These are phyloP conservation scores for Crocallis elinguaria DNA, from an alignment of 2,888 invertebrate genomes.

Conservation along the genomic window DNA sequence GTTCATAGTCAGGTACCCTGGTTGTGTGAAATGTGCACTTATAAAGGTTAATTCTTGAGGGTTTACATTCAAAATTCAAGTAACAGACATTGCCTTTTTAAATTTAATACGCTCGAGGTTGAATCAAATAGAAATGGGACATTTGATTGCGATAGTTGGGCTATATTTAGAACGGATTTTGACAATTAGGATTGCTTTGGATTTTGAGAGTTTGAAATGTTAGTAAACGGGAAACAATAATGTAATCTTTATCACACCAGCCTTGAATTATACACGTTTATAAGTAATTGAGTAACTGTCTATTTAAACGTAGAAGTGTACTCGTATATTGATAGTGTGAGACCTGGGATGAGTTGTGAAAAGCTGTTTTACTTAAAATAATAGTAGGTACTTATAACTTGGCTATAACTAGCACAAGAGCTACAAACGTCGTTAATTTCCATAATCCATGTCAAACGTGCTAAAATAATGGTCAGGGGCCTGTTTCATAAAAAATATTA, in stretches of 20 bases:
- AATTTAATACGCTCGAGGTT: background rate
- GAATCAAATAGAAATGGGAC: background rate
- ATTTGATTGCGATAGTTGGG: background rate
- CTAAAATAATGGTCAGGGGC: background rate
- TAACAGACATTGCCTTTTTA: slow-evolving; percentile 2
- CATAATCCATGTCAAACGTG: background rate
- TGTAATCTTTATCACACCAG: background rate
- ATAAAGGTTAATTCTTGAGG: slow-evolving; percentile 15
- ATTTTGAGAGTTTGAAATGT: background rate
- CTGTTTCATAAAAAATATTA: too few species aligned
- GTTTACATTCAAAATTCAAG: slow-evolving; percentile 10
- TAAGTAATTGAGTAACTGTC: background rate
- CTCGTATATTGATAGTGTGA: background rate
- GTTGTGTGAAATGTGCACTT: slow-evolving; percentile 32
- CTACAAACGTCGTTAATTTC: background rate
- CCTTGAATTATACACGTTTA: slow-evolving; percentile 4
- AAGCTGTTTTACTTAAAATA: background rate
- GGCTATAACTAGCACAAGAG: background rate
- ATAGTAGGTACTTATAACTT: background rate
- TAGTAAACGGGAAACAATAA: background rate
- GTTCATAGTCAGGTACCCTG: slow-evolving; percentile 7
- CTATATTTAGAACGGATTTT: background rate
- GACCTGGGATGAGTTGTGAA: background rate
- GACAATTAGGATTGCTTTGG: background rate
- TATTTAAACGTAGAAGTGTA: background rate